Conservation (phyloP, 2,113 vertebrate genomes). For the Campylorhamphus procurvoides region DNA sequence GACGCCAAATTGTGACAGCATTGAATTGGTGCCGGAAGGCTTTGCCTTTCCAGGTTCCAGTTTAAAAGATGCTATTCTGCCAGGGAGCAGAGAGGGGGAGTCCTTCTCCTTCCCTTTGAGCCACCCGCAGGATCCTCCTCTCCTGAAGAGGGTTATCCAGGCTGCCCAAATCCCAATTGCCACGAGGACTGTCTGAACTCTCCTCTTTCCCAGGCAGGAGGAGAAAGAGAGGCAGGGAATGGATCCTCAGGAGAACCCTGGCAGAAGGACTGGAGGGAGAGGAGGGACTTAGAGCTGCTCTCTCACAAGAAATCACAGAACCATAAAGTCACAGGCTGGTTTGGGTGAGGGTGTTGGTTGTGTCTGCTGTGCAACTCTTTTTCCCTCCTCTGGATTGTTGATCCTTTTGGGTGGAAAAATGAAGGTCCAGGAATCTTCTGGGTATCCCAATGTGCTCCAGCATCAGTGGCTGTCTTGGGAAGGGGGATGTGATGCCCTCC, state of each 20-base stretch:
- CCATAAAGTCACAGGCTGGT: background rate
- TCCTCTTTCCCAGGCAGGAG: background rate
- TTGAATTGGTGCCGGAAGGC: fast-evolving
- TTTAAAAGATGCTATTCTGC: constrained; percentile 9
- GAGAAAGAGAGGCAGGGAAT: background rate
- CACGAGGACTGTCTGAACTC: background rate
- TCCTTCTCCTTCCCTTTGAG: background rate
- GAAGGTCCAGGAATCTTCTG: background rate
- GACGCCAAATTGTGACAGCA: background rate
- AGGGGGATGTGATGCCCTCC: background rate
- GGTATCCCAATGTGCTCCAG: fast-evolving
- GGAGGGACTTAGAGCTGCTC: background rate
- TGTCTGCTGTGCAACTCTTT: background rate
- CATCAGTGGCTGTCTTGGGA: background rate
- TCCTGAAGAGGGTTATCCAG: background rate
- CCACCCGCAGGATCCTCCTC: background rate
- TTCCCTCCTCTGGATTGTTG: background rate
- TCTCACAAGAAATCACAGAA: background rate
- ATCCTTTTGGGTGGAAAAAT: background rate
- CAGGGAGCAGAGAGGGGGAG: constrained; percentile 36
- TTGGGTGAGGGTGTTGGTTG: background rate
- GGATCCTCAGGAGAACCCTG: background rate
- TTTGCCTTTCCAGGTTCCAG: background rate
- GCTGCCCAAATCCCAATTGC: background rate
- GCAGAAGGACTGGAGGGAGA: background rate